phyloP scores from a whole-genome alignment of 1,140 invertebrate species.

The Leptopilina clavipes region DNA sequence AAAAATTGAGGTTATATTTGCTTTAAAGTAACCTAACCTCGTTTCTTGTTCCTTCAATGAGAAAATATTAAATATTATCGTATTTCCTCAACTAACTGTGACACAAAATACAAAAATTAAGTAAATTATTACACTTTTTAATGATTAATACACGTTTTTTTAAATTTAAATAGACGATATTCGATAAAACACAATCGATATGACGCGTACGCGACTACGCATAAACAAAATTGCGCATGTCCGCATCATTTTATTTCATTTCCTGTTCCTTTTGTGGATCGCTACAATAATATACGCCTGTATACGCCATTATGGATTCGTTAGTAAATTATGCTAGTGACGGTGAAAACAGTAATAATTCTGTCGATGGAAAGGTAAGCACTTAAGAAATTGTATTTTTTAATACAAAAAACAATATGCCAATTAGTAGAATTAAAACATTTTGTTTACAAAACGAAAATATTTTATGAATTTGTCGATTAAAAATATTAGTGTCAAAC shows the following conservation, averaged over 20 bases:
- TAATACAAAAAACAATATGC: background rate
- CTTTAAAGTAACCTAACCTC: too few relatives aligned
- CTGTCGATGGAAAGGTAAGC: conserved; percentile 67
- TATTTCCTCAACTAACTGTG: too few relatives aligned
- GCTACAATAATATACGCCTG: background rate
- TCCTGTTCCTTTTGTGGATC: background rate
- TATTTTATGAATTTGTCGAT: background rate
- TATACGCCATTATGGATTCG: conserved; percentile 72
- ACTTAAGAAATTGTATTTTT: background rate
- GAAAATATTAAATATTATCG: too few relatives aligned
- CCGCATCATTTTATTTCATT: background rate
- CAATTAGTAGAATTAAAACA: background rate
- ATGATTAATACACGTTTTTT: background rate
- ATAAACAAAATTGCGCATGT: background rate
- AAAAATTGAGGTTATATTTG: too few relatives aligned
- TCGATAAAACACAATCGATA: background rate
- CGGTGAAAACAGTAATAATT: conserved; percentile 72
- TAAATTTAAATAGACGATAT: conserved; percentile 11
- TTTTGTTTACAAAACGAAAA: background rate
- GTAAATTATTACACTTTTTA: too few relatives aligned
- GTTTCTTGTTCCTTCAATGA: too few relatives aligned
- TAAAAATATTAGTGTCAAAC: background rate
- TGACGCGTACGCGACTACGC: background rate
- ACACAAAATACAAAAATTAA: too few relatives aligned
- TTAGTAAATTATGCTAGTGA: conserved; percentile 72